A percentile compares a stretch with the other conserved stretches of the same genome.
phyloP scores from a whole-genome alignment of 2,797 vertebrate species.

The Cyclopterus lumpus region DNA sequence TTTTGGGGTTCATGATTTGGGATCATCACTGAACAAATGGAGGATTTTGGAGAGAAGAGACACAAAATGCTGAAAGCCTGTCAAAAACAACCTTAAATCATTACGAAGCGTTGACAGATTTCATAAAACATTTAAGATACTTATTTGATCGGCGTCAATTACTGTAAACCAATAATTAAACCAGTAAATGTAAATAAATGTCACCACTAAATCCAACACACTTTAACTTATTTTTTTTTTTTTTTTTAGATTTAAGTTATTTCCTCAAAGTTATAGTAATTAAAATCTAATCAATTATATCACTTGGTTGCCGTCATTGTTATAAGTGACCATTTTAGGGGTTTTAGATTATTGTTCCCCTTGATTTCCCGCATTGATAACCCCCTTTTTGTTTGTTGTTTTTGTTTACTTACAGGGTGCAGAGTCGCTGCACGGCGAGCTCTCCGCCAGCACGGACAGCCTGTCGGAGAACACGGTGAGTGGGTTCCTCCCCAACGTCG shows the following conservation, averaged over 20 bases:
- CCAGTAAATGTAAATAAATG: too few relatives aligned
- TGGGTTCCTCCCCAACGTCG: too few relatives aligned
- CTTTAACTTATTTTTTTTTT: too few relatives aligned
- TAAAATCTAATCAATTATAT: too few relatives aligned
- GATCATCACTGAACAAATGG: not conserved
- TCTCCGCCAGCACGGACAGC: conserved; percentile 59
- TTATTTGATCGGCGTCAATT: not conserved
- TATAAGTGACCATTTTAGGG: too few relatives aligned
- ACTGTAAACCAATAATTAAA: too few relatives aligned
- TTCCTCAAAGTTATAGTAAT: too few relatives aligned
- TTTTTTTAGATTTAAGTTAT: too few relatives aligned
- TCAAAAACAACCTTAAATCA: not conserved
- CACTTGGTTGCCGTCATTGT: too few relatives aligned
- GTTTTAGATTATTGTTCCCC: too few relatives aligned
- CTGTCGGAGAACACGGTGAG: conserved; percentile 67
- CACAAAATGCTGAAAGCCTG: not conserved
- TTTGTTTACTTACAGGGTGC: conserved; percentile 41
- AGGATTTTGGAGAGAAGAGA: not conserved
- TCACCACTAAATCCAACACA: too few relatives aligned
- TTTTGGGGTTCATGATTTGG: not conserved
- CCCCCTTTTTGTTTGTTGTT: not conserved
- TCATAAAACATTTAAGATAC: not conserved
- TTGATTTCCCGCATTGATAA: not conserved
- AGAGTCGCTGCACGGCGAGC: conserved; percentile 23
- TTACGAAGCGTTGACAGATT: not conserved